Percentiles rank a stretch among this genome's conserved stretches.
phyloP scores from a whole-genome alignment of 92 coral and sea anemone species.

The Phenganax stokvisi region DNA sequence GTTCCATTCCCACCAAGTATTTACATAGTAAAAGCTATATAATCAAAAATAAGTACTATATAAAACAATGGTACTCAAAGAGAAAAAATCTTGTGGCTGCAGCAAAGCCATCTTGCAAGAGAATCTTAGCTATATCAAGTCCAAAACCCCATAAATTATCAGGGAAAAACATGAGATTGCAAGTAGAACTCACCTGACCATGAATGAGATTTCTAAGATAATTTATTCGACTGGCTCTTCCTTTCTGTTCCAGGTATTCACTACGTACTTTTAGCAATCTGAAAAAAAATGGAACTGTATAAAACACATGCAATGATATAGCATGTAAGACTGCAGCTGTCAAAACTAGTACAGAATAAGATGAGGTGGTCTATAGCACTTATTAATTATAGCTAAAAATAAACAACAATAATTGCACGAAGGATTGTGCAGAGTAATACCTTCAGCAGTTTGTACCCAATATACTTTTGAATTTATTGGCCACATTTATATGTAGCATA shows the following conservation, averaged over 20 bases:
- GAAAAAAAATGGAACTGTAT: not conserved
- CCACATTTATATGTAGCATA: too few species aligned
- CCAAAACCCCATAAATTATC: not conserved
- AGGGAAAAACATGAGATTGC: not conserved
- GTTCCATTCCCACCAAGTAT: too few species aligned
- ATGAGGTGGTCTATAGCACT: too few species aligned
- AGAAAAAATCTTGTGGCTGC: not conserved
- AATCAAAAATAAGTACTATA: too few species aligned
- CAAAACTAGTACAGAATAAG: too few species aligned
- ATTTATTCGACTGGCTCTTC: slow-evolving; percentile 16
- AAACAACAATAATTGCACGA: too few species aligned
- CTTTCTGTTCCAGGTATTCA: slow-evolving; percentile 31
- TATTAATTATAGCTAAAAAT: too few species aligned
- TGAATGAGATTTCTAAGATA: slow-evolving; percentile 32
- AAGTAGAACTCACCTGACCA: slow-evolving; percentile 9
- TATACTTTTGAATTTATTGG: too few species aligned
- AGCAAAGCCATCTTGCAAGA: not conserved
- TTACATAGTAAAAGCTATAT: too few species aligned
- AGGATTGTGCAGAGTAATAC: too few species aligned
- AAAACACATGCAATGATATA: not conserved
- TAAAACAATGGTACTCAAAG: not conserved
- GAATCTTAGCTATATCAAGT: too few species aligned
- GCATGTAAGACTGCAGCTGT: not conserved
- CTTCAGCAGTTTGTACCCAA: too few species aligned
- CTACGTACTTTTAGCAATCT: slow-evolving; percentile 19